Percentiles rank a stretch among this genome's conserved stretches.
Conservation (phyloP, 2,797 vertebrate genomes). For the Manis crassicaudata region DNA sequence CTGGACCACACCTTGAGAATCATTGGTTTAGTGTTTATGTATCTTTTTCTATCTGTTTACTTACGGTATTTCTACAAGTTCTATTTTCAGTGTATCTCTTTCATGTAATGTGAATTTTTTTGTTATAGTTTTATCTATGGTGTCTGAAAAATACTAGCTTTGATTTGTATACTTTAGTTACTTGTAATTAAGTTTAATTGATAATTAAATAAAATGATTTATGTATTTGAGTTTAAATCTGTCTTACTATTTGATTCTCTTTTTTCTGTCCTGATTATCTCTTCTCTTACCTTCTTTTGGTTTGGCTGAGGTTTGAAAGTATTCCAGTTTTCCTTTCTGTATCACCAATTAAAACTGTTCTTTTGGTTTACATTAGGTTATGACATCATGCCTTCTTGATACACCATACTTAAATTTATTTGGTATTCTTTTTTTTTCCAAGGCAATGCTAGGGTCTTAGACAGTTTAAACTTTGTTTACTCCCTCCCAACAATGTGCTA, state of each 20-base stretch:
- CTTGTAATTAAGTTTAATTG: not conserved
- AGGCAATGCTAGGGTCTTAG: not conserved
- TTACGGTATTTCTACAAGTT: not conserved
- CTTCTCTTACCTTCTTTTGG: not conserved
- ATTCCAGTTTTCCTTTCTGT: conserved; percentile 22
- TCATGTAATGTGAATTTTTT: conserved; percentile 3
- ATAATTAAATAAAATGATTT: not conserved
- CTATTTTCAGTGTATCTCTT: not conserved
- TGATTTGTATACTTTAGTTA: not conserved
- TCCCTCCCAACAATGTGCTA: not conserved
- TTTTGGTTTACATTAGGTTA: not conserved
- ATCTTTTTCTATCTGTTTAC: not conserved
- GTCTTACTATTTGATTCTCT: not conserved
- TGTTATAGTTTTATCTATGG: not conserved
- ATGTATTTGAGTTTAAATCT: not conserved
- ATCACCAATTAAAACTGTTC: not conserved
- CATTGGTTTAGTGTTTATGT: not conserved
- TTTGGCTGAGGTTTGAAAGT: not conserved
- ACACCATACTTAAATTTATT: conserved; percentile 3
- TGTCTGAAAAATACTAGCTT: not conserved
- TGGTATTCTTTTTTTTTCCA: not conserved
- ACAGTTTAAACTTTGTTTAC: not conserved
- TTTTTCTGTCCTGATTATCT: not conserved
- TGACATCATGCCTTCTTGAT: not conserved
- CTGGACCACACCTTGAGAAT: not conserved